Base-by-base conservation (phyloP, 2,888 invertebrate species). In the Amphipyra tragopoginis region DNA sequence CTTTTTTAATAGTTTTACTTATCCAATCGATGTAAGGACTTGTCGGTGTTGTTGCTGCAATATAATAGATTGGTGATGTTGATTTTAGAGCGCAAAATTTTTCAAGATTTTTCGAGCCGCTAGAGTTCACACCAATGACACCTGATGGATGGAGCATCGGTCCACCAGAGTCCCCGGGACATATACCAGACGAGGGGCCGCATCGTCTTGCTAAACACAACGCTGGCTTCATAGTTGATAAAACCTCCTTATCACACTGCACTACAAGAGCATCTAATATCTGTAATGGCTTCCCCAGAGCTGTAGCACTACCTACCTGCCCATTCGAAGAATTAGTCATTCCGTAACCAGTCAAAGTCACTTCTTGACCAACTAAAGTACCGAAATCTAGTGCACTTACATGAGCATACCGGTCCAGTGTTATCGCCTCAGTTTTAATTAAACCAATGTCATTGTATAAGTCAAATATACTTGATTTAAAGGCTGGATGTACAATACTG, bases 91-190 rank as follows among this genome's bases (percentile, higher is more conserved):
- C 11, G 29, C 44, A 44, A 29, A 29, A 44, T 10, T 26, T 26
- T 7, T 26, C 7, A 6, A n/a, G 26, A 29, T 44, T 0, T 11
- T 7, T 11, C 8, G n/a, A 11, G 8, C 33, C 52, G 3, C 34
- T 10, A 10, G 40, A 42, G 15, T 33, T 34, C 2, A 52, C 42
- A 6, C 15, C 52, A 11, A 52, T 9, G 11, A 52, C 13, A 7
- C 52, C 42, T n/a, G 52, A 52, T 3, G 42, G 5, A 34, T 52
- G 52, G 11, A 52, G 11, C 33, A 52, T 33, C n/a, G 52, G 52
- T n/a, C 52, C 52, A 8, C 52, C 52, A 4, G 52, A 52, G 15
- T 52, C 52, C 3, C 52, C 52, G 0, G 14, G 29, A n/a, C 52
- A 42, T 11, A 43, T 15, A 11, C 11, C 34, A 14, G 42, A 11